Conservation (phyloP, 2,113 vertebrate species). For the Catharus minimus region DNA sequence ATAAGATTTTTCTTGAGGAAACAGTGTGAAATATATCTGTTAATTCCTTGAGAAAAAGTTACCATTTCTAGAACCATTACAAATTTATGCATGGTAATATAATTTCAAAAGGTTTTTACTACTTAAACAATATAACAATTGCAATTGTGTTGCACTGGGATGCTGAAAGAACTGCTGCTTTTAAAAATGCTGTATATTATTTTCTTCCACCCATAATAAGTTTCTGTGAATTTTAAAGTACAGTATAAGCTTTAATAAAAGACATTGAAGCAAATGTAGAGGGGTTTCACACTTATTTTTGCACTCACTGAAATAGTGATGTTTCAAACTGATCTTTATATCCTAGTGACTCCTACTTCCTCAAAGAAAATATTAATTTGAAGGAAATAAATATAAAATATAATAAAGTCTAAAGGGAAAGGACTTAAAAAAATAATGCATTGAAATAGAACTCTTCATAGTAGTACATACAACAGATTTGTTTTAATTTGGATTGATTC, state of each 20-base stretch:
- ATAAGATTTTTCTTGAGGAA: background rate
- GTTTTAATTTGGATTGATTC: background rate
- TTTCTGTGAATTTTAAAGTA: background rate
- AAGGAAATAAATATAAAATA: background rate
- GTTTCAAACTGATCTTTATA: background rate
- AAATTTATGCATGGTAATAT: background rate
- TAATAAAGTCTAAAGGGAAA: background rate
- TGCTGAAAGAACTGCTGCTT: background rate
- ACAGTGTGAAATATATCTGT: background rate
- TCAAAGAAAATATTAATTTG: background rate
- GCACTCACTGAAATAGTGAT: background rate
- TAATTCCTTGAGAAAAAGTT: background rate
- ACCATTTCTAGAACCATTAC: background rate
- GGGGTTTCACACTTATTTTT: background rate
- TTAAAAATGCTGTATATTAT: background rate
- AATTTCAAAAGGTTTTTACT: background rate
- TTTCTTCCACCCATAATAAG: background rate
- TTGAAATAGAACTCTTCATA: background rate
- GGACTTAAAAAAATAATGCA: background rate
- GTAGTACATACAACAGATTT: background rate
- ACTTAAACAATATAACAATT: background rate
- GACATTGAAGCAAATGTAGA: background rate
- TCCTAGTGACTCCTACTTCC: background rate
- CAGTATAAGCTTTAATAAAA: background rate
- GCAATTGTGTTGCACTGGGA: background rate